Conservation (phyloP, 1,140 invertebrate genomes). For the Berghia stephanieae region DNA sequence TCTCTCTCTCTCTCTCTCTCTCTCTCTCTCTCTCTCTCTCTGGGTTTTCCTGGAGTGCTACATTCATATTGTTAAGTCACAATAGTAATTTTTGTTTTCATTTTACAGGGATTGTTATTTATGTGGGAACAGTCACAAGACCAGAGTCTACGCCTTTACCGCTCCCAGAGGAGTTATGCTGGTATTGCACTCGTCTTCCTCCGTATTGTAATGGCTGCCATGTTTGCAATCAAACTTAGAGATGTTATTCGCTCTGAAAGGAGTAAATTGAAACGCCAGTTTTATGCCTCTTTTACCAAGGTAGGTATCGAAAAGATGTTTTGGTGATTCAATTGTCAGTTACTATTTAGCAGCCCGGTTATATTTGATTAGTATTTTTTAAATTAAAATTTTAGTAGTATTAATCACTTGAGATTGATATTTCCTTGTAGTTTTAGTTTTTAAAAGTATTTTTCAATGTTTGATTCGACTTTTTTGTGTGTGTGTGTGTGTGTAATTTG, state of each 20-base stretch:
- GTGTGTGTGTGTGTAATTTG: no score
- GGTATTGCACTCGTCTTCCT: constrained; percentile 55
- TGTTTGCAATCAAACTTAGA: constrained; percentile 61
- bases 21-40: no score
- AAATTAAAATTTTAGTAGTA: neutral
- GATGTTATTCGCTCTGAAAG: constrained; percentile 49
- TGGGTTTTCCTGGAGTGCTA: no score
- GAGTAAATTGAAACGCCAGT: constrained; percentile 58
- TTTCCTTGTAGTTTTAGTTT: neutral
- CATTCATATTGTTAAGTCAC: neutral
- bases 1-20: no score
- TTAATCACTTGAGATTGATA: no score
- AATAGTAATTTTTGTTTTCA: constrained; percentile 1
- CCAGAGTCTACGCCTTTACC: constrained; percentile 53
- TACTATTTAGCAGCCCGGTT: neutral
- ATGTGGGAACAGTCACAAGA: constrained; percentile 62
- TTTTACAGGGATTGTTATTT: constrained; percentile 54
- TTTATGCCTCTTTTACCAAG: constrained; percentile 62
- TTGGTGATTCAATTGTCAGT: neutral
- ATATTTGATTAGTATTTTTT: neutral
- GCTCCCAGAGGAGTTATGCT: constrained; percentile 56
- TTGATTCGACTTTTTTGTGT: no score
- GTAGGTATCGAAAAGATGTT: constrained; percentile 35
- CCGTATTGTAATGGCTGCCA: constrained; percentile 54
- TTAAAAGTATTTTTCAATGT: neutral